Evolutionary conservation across 2,888 invertebrate species (phyloP), one percentile per base, ranked within the genome.

Genomic region (Leptarthrus brevirostris): DNA sequence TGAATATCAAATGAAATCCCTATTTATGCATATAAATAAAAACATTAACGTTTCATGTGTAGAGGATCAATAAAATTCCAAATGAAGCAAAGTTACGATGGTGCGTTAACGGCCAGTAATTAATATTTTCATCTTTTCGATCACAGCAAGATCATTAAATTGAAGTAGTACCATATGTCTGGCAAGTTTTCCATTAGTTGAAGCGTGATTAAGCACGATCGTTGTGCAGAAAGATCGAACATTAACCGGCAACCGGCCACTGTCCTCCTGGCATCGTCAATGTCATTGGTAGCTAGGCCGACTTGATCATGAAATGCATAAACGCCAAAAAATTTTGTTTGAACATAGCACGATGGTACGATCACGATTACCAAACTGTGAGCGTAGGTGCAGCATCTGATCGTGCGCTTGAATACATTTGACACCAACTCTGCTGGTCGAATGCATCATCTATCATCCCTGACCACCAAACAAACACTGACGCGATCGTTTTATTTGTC

Each of bases 211-310:
- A 47, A 66, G 64, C 64, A 47, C 22, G 64, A 66, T 47, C 44
- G 18, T 24, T n/a, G 24, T 36, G 24, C 44, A 44, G 8, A 18
- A 26, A 66, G n/a, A 4, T 44, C 30, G 20, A n/a, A n/a, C n/a
- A n/a, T n/a, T n/a, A n/a, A n/a, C 20, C 22, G 3, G 26, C 24
- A 18, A 22, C 40, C 61, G 64, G 64, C 47, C 64, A 66, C 64
- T 66, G 47, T 66, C 64, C 64, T 66, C 64, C 14, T 4, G 26
- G 64, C 64, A 66, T 47, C 47, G 44, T 47, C 64, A 66, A 66
- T 66, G 64, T 66, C 64, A 66, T 26, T 44, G 26, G 44, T 26
- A 24, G 64, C 24, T 26, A 24, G 47, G 24, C 8, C 64, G 24
- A 16, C 24, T 66, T 16, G 44, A 14, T 47, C 26, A 16, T 30